Evolutionary conservation across 2,888 invertebrate genomes (phyloP), one percentile per base, ranked within the genome.

Genomic region (Sinotaia quadrata): DNA sequence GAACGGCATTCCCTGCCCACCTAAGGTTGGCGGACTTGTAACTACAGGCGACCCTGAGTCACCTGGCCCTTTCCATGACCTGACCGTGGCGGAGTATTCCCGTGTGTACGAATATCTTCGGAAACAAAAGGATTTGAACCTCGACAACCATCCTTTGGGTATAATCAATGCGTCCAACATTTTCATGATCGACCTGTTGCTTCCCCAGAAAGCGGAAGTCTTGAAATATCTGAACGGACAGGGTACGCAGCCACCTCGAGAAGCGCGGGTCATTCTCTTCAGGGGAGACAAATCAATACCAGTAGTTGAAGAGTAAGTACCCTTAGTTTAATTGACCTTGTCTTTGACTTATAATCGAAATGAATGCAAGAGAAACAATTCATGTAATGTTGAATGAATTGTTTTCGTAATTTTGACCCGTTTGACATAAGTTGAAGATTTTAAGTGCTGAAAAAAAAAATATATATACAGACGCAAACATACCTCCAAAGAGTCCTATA

Each of bases 191-290:
- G 81, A 80, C 18, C 37, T 82, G n/a, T 60, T 74, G 58, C 56
- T 77, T 7, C 80, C 81, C 7, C 54, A 68, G 2, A 82, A 82
- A 57, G 12, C 37, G 0, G 68, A 75, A 2, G 74, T 78, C 15
- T 52, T 80, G 1, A 31, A 51, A 0, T 70, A 69, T 68, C 65
- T 81, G 36, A 76, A 78, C 61, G 44, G 58, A 2, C 66, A 68
- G 1, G 69, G 63, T 12, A 8, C 57, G 1, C 62, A 76, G 52
- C 82, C 82, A 8, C 41, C 60, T 8, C 69, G 82, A 21, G 65
- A 72, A 49, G 81, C 81, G 8, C 74, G 74, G 18, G 81, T 77
- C n/a, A 72, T 79, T 1, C 37, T 82, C 54, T 78, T 76, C 59
- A 72, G 80, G 12, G 81, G 82, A 8, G 80, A 81, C 37, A 47